phyloP scores from a whole-genome alignment of 2,797 vertebrate genomes.

The Rhabdophis nuchalis region DNA sequence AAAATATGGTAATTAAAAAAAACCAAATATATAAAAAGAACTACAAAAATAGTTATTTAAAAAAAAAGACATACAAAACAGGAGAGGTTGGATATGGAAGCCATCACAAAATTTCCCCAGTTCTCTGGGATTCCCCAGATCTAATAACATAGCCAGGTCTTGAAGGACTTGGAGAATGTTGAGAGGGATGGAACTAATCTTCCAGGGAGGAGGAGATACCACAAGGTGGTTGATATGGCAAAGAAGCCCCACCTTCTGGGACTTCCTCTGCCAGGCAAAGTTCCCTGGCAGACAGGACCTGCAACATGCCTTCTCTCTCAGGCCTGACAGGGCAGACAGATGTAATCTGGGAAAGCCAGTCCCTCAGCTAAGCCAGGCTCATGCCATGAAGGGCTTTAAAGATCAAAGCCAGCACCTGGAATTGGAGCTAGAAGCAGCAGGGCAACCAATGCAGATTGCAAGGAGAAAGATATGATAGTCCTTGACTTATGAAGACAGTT shows the following conservation, averaged over 20 bases:
- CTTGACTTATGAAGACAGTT: not conserved
- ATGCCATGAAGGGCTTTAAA: not conserved
- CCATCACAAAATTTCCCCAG: no score
- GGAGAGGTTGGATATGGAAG: no score
- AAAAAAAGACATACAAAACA: no score
- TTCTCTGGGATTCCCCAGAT: not conserved
- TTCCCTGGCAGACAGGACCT: not conserved
- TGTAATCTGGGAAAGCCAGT: not conserved
- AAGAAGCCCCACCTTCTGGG: not conserved
- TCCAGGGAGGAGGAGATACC: not conserved
- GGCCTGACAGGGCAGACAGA: not conserved
- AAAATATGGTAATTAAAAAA: no score
- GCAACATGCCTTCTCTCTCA: not conserved
- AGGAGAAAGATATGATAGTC: not conserved
- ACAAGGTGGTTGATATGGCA: not conserved
- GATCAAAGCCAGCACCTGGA: not conserved
- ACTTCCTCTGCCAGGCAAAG: not conserved
- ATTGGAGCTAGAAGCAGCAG: not conserved
- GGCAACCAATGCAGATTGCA: not conserved
- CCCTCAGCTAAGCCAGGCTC: not conserved
- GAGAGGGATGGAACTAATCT: not conserved
- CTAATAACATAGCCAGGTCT: not conserved
- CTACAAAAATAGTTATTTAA: no score
- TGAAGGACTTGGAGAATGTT: not conserved
- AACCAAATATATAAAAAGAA: no score